Evolutionary conservation across 2,888 invertebrate species (phyloP).

Genomic region (Limnephilus lunatus): DNA sequence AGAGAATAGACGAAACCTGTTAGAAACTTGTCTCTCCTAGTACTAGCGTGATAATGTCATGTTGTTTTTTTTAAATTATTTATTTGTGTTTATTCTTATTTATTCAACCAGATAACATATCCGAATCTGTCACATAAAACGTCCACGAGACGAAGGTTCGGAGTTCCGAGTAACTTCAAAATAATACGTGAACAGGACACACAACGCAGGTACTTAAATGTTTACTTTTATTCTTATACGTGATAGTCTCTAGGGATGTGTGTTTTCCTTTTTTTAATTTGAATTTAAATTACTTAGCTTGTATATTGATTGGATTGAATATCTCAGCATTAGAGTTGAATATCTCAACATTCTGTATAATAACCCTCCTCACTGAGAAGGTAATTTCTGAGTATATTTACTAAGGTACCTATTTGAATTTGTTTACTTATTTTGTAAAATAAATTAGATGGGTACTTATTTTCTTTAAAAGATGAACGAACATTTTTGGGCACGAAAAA

Average conservation of each 20-base stretch:
- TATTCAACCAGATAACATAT: slow-evolving; percentile 26
- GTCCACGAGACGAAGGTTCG: neutral
- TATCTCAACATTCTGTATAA: neutral
- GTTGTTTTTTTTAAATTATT: neutral
- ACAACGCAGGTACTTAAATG: neutral
- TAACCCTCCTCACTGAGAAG: neutral
- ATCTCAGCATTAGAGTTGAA: neutral
- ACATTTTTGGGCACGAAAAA: too few relatives aligned
- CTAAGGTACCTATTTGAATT: neutral
- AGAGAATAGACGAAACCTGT: slow-evolving; percentile 24
- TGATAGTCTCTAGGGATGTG: neutral
- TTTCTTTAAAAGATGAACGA: too few relatives aligned
- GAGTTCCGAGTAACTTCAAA: neutral
- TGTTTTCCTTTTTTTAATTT: neutral
- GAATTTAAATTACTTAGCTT: neutral
- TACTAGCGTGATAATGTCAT: neutral
- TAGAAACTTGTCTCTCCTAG: slow-evolving; percentile 3
- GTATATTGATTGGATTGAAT: neutral
- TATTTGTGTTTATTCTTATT: neutral
- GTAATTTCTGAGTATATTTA: neutral
- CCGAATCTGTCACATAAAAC: slow-evolving; percentile 34
- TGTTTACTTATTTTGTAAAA: too few relatives aligned
- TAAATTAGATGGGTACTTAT: too few relatives aligned
- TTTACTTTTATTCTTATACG: neutral
- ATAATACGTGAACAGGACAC: neutral